Percentiles rank a stretch among this genome's conserved stretches.
These are phyloP conservation scores for Ectemnius cavifrons DNA, from an alignment of 2,888 invertebrate genomes.

Conservation along the genomic window DNA sequence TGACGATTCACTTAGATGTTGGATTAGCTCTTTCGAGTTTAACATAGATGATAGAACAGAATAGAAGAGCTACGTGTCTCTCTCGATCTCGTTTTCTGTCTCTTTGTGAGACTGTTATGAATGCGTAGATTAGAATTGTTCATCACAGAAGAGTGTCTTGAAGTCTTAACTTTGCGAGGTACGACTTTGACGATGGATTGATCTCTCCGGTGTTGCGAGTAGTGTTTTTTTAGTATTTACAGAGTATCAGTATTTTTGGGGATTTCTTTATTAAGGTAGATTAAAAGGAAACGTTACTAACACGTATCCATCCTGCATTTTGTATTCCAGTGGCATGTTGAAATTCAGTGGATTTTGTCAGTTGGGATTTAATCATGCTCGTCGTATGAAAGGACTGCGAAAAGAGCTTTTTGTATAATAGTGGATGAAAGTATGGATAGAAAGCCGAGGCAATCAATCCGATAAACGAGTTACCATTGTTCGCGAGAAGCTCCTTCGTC, in stretches of 20 bases:
- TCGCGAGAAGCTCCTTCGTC: conserved; percentile 17
- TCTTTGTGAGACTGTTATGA: conserved; percentile 12
- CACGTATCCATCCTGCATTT: too few species aligned
- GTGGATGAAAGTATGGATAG: too few species aligned
- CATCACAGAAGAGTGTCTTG: background rate
- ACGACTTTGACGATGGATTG: background rate
- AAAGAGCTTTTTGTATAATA: too few species aligned
- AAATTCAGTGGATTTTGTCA: too few species aligned
- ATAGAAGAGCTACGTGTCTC: background rate
- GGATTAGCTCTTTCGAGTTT: background rate
- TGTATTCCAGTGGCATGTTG: too few species aligned
- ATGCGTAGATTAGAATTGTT: conserved; percentile 12
- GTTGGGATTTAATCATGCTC: too few species aligned
- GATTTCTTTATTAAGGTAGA: background rate
- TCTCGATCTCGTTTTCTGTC: background rate
- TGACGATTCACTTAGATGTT: background rate
- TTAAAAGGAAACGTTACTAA: background rate
- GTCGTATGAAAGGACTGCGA: too few species aligned
- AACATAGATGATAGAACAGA: conserved; percentile 9
- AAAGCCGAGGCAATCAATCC: background rate
- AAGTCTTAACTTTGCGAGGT: background rate
- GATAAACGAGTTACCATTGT: conserved; percentile 6
- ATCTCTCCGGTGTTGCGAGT: too few species aligned
- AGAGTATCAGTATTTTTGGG: background rate
- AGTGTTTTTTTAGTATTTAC: background rate